Evolutionary conservation across 2,113 vertebrate genomes (phyloP).

Genomic region (Colinus virginianus): DNA sequence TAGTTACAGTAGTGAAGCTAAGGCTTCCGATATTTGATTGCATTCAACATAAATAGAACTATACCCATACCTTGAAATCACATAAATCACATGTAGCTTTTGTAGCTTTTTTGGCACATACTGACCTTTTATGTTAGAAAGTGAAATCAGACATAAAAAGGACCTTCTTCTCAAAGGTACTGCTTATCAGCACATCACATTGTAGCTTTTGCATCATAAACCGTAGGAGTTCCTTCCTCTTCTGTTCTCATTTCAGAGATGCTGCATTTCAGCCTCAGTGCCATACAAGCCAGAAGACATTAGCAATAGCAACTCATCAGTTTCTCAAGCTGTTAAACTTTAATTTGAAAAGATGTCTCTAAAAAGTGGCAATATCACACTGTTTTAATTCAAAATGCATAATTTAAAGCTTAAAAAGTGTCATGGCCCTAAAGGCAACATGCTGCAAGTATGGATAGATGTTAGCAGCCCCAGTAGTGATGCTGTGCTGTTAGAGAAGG

Average conservation of each 20-base stretch:
- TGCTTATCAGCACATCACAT: background rate
- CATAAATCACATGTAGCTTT: background rate
- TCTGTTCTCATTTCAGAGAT: background rate
- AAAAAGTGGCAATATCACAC: background rate
- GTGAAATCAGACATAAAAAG: background rate
- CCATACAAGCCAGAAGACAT: background rate
- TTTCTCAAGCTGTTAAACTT: background rate
- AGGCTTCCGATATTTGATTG: background rate
- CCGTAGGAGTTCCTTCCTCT: slow-evolving; percentile 9
- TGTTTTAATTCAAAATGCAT: background rate
- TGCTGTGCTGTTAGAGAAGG: background rate
- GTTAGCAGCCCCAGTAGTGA: background rate
- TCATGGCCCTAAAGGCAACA: background rate
- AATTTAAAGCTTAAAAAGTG: background rate
- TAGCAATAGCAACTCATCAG: background rate
- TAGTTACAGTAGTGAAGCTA: background rate
- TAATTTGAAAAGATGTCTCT: background rate
- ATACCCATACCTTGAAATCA: background rate
- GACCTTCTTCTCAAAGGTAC: background rate
- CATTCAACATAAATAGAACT: background rate
- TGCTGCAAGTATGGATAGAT: fast-evolving
- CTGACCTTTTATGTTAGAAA: background rate
- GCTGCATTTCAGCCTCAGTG: background rate
- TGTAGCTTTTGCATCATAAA: slow-evolving; percentile 11
- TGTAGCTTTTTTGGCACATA: background rate